These are phyloP conservation scores for Acanthosepion esculentum DNA, from an alignment of 2,888 invertebrate genomes.

Conservation along the genomic window DNA sequence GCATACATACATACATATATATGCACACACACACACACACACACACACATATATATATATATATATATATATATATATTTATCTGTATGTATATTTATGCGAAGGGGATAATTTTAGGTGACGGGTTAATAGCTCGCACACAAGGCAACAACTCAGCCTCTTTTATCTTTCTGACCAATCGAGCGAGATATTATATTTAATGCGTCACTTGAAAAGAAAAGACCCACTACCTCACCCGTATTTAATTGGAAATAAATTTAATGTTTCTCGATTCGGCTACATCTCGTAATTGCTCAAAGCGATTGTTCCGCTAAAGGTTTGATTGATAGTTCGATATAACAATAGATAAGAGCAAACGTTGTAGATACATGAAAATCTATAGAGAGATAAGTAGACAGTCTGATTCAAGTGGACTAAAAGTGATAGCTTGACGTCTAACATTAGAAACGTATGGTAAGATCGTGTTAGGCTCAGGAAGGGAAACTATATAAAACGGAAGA, in stretches of 20 bases:
- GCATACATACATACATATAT: no score
- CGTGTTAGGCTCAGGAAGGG: no score
- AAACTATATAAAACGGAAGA: no score
- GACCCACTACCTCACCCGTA: neutral
- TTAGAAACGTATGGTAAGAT: no score
- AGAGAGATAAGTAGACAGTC: neutral
- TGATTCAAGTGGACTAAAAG: neutral
- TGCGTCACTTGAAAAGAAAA: neutral
- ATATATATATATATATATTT: neutral
- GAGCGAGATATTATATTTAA: constrained; percentile 8
- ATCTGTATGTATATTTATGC: neutral
- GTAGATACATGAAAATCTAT: neutral
- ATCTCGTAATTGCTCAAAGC: neutral
- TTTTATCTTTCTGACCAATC: neutral
- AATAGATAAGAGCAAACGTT: neutral
- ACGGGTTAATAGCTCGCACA: neutral
- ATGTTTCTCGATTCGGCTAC: neutral
- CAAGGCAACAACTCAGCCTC: neutral
- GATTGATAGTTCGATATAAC: neutral
- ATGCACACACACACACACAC: no score
- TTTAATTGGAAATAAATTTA: constrained; percentile 15
- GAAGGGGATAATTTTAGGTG: neutral
- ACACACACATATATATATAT: neutral
- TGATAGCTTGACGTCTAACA: no score
- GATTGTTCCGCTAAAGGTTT: neutral